phyloP scores from a whole-genome alignment of 2,888 invertebrate species.

The Amiota minor region DNA sequence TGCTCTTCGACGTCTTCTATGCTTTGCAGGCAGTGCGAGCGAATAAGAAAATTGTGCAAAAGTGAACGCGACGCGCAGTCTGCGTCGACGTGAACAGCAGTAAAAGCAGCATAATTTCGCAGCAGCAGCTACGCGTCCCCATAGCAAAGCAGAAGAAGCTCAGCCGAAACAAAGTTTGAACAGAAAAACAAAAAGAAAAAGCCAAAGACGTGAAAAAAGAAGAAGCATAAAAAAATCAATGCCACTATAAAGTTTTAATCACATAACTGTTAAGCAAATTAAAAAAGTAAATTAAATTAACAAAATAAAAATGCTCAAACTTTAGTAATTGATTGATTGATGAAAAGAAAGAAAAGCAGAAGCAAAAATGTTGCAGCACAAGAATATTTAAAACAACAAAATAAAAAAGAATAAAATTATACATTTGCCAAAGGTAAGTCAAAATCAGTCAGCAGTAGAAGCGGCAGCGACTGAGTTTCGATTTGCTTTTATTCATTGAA shows the following conservation, averaged over 20 bases:
- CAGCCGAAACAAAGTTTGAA: conserved; percentile 23
- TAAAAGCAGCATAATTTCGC: neutral
- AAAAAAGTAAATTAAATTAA: conserved; percentile 36
- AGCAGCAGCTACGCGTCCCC: conserved; percentile 35
- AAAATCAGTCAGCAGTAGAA: conserved; percentile 23
- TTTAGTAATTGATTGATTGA: neutral
- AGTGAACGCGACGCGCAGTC: conserved; percentile 50
- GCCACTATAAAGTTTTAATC: conserved; percentile 38
- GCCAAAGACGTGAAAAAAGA: conserved; percentile 28
- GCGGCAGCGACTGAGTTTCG: neutral
- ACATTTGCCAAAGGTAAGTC: conserved; percentile 60
- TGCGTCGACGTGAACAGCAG: neutral
- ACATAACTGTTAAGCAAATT: conserved; percentile 45
- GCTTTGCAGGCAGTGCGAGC: conserved; percentile 42
- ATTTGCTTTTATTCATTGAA: neutral
- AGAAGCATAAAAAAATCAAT: conserved; percentile 36
- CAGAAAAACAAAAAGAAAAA: conserved; percentile 24
- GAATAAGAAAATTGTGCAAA: conserved; percentile 47
- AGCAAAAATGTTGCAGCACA: conserved; percentile 39
- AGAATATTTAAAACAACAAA: conserved; percentile 48
- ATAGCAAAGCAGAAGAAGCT: conserved; percentile 32
- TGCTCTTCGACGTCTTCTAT: conserved; percentile 6
- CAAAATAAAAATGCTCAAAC: neutral
- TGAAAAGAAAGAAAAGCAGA: conserved; percentile 5
- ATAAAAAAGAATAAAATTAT: neutral